A percentile compares a stretch with the other conserved stretches of the same genome.
Evolutionary conservation across 2,113 vertebrate genomes (phyloP).

Genomic region (Halcyon malimbica): DNA sequence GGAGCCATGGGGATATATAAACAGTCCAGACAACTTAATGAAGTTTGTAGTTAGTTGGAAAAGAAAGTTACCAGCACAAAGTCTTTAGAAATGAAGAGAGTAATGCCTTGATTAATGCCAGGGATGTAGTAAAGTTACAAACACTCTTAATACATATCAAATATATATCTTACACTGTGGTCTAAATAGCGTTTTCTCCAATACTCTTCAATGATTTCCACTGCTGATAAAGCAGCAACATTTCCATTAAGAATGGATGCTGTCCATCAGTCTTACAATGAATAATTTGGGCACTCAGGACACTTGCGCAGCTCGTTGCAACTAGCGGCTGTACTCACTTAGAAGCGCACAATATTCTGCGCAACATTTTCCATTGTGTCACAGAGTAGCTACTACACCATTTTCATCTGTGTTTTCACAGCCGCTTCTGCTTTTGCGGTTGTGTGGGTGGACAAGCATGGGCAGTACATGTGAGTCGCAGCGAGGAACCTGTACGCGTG

Average conservation of each 20-base stretch:
- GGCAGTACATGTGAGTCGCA: background rate
- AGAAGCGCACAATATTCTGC: accelerated
- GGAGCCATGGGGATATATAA: background rate
- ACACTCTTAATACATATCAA: background rate
- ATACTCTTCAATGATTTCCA: background rate
- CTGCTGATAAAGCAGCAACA: background rate
- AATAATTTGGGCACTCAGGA: accelerated
- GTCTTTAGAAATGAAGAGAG: background rate
- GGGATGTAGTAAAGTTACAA: background rate
- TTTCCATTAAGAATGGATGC: background rate
- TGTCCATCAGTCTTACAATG: background rate
- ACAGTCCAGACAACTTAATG: background rate
- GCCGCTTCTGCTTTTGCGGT: conserved; percentile 64
- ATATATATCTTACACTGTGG: background rate
- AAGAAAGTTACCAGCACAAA: background rate
- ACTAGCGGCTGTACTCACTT: no score
- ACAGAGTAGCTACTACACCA: background rate
- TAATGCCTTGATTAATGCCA: background rate
- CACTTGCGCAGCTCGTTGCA: background rate
- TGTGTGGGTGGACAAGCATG: conserved; percentile 27
- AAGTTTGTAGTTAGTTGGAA: background rate
- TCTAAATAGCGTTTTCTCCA: background rate
- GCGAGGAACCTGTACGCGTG: accelerated
- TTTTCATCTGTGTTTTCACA: background rate
- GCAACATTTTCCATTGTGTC: conserved; percentile 7